Percentiles rank a stretch among this genome's conserved stretches.
Conservation (phyloP, 2,888 invertebrate genomes). For the Tipula vernalis region DNA sequence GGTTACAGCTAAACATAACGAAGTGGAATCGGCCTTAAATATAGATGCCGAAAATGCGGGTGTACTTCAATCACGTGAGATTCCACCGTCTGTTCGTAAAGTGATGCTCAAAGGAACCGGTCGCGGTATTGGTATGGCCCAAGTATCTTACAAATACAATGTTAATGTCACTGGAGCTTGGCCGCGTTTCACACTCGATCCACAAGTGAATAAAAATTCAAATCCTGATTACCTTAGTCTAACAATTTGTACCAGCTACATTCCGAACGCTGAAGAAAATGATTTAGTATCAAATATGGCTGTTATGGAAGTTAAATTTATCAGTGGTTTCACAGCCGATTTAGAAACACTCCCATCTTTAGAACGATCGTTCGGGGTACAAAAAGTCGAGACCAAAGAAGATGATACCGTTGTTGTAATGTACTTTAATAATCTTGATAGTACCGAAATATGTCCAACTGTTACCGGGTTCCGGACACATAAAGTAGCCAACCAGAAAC, state of each 20-base stretch:
- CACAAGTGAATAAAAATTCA: constrained; percentile 71
- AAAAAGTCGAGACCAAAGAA: constrained; percentile 55
- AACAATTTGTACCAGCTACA: constrained; percentile 66
- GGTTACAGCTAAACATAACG: constrained; percentile 37
- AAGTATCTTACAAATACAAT: constrained; percentile 69
- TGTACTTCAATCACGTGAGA: constrained; percentile 68
- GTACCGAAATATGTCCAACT: constrained; percentile 63
- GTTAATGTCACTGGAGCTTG: constrained; percentile 78
- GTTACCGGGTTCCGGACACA: constrained; percentile 71
- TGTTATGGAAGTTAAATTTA: constrained; percentile 77
- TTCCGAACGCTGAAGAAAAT: constrained; percentile 23
- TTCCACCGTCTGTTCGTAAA: constrained; percentile 38
- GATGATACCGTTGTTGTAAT: constrained; percentile 49
- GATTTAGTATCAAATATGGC: constrained; percentile 71
- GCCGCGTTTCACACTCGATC: constrained; percentile 77
- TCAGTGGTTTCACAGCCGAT: constrained; percentile 75
- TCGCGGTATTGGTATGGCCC: constrained; percentile 62
- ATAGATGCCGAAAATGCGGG: constrained; percentile 66
- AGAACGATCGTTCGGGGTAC: constrained; percentile 31
- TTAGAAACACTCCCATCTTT: constrained; percentile 55
- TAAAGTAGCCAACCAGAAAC: constrained; percentile 74
- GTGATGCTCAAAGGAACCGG: constrained; percentile 68
- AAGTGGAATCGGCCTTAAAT: constrained; percentile 36
- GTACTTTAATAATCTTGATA: constrained; percentile 56
- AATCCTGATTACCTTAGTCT: constrained; percentile 62